Base-by-base conservation (phyloP, 1,140 invertebrate genomes). In the Chelonus insularis region DNA sequence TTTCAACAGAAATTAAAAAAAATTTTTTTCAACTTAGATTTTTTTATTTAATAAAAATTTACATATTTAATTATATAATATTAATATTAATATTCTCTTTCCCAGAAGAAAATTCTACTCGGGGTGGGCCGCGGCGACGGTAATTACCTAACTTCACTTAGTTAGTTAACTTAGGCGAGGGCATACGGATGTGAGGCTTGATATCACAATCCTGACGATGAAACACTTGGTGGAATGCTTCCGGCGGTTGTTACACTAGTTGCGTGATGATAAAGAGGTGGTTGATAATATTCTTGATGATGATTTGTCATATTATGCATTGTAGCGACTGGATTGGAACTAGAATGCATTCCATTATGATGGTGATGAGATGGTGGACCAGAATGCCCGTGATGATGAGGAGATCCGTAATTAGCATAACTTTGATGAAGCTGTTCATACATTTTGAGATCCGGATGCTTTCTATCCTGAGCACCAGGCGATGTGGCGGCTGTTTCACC, bases 211-310 rank as follows among this genome's bases (percentile, higher is more conserved):
- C 85, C 85, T 52, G 88, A 85, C 21, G 88, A 82, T 54, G 68
- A 62, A 16, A 72, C 68, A 36, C 73, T 72, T 12, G 78, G 74
- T 0, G 76, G 74, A 29, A 71, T 74, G 47, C 59, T 61, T 41
- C 71, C 71, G 20, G 78, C 78, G 52, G 86, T 86, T 47, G 86
- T 84, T 5, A 87, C 86, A 64, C 86, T 82, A 54, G 88, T 82
- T 72, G 88, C 80, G 70, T 90, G 88, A 66, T 85, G 83, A 75
- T 93, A 92, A 67, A 91, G 77, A 68, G 87, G 85, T 68, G 86
- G 89, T 81, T 92, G 90, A 76, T 94, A 93, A 80, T 93, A 93
- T 66, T 88, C 87, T 76, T 92, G 89, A 70, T 90, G 88, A 78
- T 67, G 83, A 65, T 70, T 86, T 78, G 68, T 78, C 84, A 83